phyloP scores from a whole-genome alignment of 2,113 vertebrate genomes.

The Pelmatolapia mariae region DNA sequence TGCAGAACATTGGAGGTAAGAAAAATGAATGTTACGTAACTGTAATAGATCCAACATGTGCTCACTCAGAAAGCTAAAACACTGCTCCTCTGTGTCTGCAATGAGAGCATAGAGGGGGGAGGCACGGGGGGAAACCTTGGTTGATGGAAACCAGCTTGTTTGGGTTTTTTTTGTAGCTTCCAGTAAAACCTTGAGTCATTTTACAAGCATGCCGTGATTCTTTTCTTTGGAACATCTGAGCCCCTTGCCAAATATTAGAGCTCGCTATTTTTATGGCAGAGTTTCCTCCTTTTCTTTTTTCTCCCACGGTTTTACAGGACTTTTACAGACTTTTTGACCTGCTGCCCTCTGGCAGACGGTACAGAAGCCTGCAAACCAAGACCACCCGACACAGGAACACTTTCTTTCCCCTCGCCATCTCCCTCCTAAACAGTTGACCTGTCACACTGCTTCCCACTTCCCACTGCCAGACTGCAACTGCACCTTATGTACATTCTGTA shows the following conservation, averaged over 20 bases:
- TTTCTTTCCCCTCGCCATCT: no score
- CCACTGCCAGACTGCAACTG: no score
- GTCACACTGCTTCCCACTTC: no score
- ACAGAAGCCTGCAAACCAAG: no score
- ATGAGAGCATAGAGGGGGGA: not conserved
- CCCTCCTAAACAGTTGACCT: no score
- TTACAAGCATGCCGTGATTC: not conserved
- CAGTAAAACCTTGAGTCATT: constrained; percentile 11
- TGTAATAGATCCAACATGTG: not conserved
- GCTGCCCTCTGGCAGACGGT: no score
- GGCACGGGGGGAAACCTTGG: not conserved
- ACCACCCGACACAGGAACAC: no score
- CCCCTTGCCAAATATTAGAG: not conserved
- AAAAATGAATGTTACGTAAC: not conserved
- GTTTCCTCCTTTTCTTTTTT: not conserved
- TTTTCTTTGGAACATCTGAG: not conserved
- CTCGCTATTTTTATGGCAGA: not conserved
- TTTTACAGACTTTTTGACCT: no score
- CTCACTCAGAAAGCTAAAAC: not conserved
- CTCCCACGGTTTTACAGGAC: not conserved
- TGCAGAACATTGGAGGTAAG: constrained; percentile 97
- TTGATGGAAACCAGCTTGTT: not conserved
- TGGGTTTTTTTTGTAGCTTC: not conserved
- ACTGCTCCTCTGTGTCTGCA: not conserved
- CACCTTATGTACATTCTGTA: no score